Evolutionary conservation across 2,888 invertebrate genomes (phyloP), one percentile per base, ranked within the genome.

Genomic region (Netelia inedita): DNA sequence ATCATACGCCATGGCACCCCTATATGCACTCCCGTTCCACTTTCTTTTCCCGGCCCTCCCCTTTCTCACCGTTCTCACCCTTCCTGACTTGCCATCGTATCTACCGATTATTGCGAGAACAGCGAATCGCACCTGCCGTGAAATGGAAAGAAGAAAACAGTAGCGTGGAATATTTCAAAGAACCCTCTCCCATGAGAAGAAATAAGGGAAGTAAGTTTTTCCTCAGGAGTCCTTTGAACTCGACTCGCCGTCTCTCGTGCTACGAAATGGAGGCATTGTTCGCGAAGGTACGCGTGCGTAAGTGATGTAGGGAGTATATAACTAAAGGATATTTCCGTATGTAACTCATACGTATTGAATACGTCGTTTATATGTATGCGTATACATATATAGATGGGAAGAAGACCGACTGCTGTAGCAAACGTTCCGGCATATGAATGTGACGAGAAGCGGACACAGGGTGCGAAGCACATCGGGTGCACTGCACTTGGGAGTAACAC

Each of bases 1-100:
- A 83, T 83, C 83, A 83, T 83, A 69, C 65, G 19, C 63, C 68
- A 74, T 65, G 79, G 66, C 68, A 35, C 35, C 59, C 59, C 35
- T 28, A 46, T 23, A 46, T 46, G 10, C 46, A 10, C 46, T 46
- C 46, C 14, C 46, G 11, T 43, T 10, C 9, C 53, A 23, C 41
- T 28, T 61, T 71, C n/a, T 41, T 66, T 66, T 46, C 46, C 2
- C 46, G 14, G 35, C 41, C 55, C 35, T 35, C 23, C 43, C 59
- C 46, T 59, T 46, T 14, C 46, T 46, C 14, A 46, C 14, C 46
- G 11, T 46, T 46, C 46, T 8, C 14, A 14, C 46, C 46, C 11
- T 2, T 46, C 14, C 14, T 46, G 11, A 10, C 46, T 14, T 46
- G 14, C 3, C 50, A 59, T 63, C 68, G 69, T 55, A 53, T 53